Conservation (phyloP, 2,888 invertebrate species). For the Catocala sponsa region DNA sequence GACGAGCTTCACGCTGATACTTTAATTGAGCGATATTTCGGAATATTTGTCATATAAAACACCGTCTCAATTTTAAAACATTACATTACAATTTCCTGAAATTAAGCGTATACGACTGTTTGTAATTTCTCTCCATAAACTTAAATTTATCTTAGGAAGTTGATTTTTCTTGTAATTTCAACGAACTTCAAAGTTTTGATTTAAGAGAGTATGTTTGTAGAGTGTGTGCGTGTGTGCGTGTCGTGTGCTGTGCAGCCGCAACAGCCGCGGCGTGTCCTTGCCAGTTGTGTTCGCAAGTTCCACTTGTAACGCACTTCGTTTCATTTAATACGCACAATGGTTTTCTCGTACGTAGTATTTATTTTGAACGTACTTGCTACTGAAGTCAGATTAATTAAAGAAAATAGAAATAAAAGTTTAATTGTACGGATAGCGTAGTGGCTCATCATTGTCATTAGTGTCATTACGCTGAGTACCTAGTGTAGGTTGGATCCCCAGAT, state of each 20-base stretch:
- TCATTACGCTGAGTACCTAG: no score
- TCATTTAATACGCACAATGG: not conserved
- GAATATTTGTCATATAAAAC: conserved; percentile 4
- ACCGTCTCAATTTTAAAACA: not conserved
- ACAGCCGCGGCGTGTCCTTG: conserved; percentile 51
- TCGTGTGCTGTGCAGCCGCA: conserved; percentile 27
- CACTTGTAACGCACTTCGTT: conserved; percentile 27
- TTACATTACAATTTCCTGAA: conserved; percentile 5
- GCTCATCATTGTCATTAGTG: no score
- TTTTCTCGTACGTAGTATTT: not conserved
- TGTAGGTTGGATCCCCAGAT: no score
- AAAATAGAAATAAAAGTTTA: no score
- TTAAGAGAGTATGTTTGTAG: conserved; percentile 38
- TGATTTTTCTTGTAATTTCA: conserved; percentile 18
- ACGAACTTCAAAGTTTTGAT: conserved; percentile 29
- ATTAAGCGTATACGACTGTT: conserved; percentile 4
- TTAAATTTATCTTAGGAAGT: conserved; percentile 13
- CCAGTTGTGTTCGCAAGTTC: conserved; percentile 34
- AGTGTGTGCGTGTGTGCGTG: conserved; percentile 8
- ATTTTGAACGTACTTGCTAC: no score
- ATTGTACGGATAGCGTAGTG: no score
- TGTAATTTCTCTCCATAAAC: conserved; percentile 12
- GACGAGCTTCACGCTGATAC: conserved; percentile 3
- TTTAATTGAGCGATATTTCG: conserved; percentile 5
- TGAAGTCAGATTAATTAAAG: no score